These are phyloP conservation scores for Eulacestoma nigropectus DNA, from an alignment of 2,113 vertebrate species.

Conservation along the genomic window DNA sequence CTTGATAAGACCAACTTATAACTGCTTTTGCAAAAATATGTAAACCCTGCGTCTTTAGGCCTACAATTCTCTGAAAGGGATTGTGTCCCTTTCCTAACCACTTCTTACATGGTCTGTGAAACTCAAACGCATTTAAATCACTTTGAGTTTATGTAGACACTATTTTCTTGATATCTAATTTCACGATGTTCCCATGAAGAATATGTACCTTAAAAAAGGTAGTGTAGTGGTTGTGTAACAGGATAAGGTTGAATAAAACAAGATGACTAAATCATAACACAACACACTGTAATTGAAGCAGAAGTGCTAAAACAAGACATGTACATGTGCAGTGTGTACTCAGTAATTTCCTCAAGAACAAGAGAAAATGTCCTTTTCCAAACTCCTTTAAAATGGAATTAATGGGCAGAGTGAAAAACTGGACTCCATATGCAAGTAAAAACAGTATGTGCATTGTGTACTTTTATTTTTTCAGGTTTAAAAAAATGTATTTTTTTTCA, in stretches of 20 bases:
- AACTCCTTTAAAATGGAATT: background rate
- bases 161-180: background rate
- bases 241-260: background rate
- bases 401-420: background rate
- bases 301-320: background rate
- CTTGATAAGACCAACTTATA: background rate
- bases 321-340: background rate
- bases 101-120: background rate
- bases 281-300: background rate
- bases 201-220: background rate
- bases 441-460: accelerated
- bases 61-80: background rate
- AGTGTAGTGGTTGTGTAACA: background rate
- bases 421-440: background rate
- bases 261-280: background rate
- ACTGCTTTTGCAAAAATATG: background rate
- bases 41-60: background rate
- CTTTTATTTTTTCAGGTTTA: background rate
- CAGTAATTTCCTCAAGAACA: background rate
- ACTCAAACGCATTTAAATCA: background rate
- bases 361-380: background rate
- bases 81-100: background rate
- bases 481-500: background rate
- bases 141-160: background rate
- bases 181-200: background rate